A percentile compares a stretch with the other conserved stretches of the same genome.
Conservation (phyloP, 2,888 invertebrate genomes). For the Abrostola tripartita region DNA sequence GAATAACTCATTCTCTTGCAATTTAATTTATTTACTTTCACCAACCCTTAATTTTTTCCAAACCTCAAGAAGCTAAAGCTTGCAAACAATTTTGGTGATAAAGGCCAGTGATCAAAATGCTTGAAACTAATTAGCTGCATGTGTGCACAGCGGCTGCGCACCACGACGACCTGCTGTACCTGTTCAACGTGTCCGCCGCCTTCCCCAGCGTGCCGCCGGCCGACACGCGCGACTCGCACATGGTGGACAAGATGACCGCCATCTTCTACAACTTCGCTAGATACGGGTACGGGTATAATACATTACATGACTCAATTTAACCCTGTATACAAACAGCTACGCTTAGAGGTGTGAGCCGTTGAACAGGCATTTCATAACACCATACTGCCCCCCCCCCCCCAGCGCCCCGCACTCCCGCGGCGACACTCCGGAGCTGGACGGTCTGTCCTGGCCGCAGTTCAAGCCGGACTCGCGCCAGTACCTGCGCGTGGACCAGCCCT, state of each 20-base stretch:
- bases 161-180: constrained; percentile 85
- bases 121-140: too few species aligned
- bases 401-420: constrained; percentile 66
- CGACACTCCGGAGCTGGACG: constrained; percentile 51
- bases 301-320: neutral
- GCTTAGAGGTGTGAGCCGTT: too few species aligned
- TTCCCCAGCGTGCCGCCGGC: constrained; percentile 63
- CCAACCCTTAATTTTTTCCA: too few species aligned
- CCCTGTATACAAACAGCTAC: too few species aligned
- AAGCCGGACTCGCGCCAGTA: constrained; percentile 56
- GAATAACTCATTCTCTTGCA: too few species aligned
- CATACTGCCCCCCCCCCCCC: constrained; percentile 3
- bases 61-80: too few species aligned
- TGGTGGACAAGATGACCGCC: constrained; percentile 76
- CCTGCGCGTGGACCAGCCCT: constrained; percentile 57
- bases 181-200: constrained; percentile 76
- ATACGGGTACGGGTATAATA: constrained; percentile 65
- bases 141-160: constrained; percentile 72
- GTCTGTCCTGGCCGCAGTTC: constrained; percentile 64
- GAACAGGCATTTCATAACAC: too few species aligned
- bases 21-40: too few species aligned
- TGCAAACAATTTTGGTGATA: too few species aligned
- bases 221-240: constrained; percentile 68
- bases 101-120: too few species aligned
- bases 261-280: constrained; percentile 80